phyloP scores from a whole-genome alignment of 64 coral and sea anemone genomes.

The Montipora efflorescens region DNA sequence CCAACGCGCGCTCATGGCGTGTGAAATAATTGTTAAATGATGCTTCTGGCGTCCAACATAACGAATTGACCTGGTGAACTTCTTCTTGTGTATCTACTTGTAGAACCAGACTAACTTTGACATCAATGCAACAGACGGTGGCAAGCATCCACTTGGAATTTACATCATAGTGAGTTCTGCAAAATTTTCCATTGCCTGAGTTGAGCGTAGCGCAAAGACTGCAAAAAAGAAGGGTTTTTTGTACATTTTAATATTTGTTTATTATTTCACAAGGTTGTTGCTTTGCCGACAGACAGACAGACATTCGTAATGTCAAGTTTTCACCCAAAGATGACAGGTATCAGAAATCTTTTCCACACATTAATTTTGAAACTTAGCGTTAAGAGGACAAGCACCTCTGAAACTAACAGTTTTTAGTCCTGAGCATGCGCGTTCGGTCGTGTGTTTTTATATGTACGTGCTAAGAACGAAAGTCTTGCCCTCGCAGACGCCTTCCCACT shows the following conservation, averaged over 20 bases:
- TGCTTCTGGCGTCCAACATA: too few relatives aligned
- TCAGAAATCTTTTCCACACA: too few relatives aligned
- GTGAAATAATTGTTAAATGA: too few relatives aligned
- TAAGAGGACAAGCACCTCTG: too few relatives aligned
- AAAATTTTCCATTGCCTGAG: not conserved
- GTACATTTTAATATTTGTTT: not conserved
- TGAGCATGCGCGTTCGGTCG: too few relatives aligned
- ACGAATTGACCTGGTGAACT: not conserved
- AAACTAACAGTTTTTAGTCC: too few relatives aligned
- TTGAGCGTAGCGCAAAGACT: too few relatives aligned
- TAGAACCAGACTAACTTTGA: not conserved
- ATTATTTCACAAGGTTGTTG: constrained; percentile 3
- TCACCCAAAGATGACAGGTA: not conserved
- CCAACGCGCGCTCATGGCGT: too few relatives aligned
- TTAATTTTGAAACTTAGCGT: too few relatives aligned
- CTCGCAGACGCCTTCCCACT: too few relatives aligned
- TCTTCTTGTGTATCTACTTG: not conserved
- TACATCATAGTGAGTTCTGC: constrained; percentile 1
- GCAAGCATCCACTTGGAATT: not conserved
- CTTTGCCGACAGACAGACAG: not conserved
- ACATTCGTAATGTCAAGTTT: not conserved
- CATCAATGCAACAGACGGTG: constrained; percentile 4
- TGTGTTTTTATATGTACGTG: too few relatives aligned
- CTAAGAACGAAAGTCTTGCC: too few relatives aligned
- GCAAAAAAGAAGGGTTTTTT: not conserved